Evolutionary conservation across 1,140 invertebrate genomes (phyloP).

Genomic region (Bombus superbus): DNA sequence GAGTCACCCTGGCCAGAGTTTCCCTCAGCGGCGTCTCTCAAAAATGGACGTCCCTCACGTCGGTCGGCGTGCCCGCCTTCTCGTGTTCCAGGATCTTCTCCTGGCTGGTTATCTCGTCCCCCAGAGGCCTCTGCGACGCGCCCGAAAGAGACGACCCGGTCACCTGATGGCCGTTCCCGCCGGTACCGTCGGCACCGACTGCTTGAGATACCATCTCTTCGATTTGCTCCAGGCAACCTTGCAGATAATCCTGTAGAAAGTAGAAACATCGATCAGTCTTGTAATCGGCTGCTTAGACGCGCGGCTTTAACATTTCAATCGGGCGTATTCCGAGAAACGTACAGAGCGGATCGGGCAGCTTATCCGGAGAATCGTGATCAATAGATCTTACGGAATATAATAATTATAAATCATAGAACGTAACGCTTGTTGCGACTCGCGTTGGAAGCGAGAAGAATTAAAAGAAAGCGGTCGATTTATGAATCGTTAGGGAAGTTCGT

Average conservation of each 20-base stretch:
- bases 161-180: constrained; percentile 59
- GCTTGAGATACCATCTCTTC: constrained; percentile 87
- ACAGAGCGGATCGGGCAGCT: too few relatives aligned
- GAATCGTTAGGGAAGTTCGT: neutral
- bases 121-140: constrained; percentile 71
- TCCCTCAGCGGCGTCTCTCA: constrained; percentile 73
- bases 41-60: constrained; percentile 90
- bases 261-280: neutral
- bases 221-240: constrained; percentile 88
- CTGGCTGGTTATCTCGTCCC: constrained; percentile 79
- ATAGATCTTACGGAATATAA: neutral
- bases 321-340: rapidly evolving
- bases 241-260: constrained; percentile 87
- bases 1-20: constrained; percentile 62
- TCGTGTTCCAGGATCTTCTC: constrained; percentile 85
- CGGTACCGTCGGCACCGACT: constrained; percentile 1
- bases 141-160: constrained; percentile 41
- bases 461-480: neutral
- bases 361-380: neutral
- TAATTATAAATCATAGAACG: rapidly evolving
- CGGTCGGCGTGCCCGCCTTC: constrained; percentile 91
- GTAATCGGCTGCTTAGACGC: too few relatives aligned
- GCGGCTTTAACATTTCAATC: too few relatives aligned
- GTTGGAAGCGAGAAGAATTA: neutral
- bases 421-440: too few relatives aligned